Percentiles rank a stretch among this genome's conserved stretches.
phyloP scores from a whole-genome alignment of 1,140 invertebrate genomes.

The Drosophila malerkotliana region DNA sequence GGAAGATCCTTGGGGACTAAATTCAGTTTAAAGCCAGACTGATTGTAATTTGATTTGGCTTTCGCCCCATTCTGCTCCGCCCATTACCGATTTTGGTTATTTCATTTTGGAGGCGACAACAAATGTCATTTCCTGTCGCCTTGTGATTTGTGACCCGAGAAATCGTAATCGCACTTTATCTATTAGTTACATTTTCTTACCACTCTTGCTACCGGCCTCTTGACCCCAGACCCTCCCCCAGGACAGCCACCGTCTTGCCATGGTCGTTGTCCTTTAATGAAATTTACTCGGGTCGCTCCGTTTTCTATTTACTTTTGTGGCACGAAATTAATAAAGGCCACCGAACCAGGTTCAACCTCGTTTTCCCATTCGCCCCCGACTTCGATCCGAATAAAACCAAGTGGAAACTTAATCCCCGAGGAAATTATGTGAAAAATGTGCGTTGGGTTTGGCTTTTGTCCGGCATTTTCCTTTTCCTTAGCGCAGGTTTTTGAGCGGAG shows the following conservation, averaged over 20 bases:
- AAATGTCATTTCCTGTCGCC: constrained; percentile 73
- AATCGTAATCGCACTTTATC: constrained; percentile 75
- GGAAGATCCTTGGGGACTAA: constrained; percentile 19
- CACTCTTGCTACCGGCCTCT: constrained; percentile 13
- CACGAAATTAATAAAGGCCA: constrained; percentile 76
- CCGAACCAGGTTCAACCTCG: constrained; percentile 15
- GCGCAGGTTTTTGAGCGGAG: neutral
- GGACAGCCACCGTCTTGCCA: neutral
- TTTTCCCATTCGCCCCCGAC: neutral
- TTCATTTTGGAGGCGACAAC: constrained; percentile 74
- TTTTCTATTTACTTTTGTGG: constrained; percentile 77
- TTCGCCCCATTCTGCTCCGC: constrained; percentile 10
- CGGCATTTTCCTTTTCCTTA: constrained; percentile 27
- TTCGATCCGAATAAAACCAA: constrained; percentile 47
- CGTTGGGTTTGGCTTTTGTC: constrained; percentile 58
- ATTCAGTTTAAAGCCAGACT: constrained; percentile 71
- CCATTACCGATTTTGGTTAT: constrained; percentile 70
- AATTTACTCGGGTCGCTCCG: constrained; percentile 68
- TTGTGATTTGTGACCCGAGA: constrained; percentile 71
- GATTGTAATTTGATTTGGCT: constrained; percentile 76
- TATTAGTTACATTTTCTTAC: constrained; percentile 64
- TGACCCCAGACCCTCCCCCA: neutral
- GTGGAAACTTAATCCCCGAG: constrained; percentile 80
- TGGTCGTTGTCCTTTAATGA: constrained; percentile 61
- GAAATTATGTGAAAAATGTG: constrained; percentile 82